A percentile compares a stretch with the other conserved stretches of the same genome.
These are phyloP conservation scores for Urophycis tenuis DNA, from an alignment of 2,797 vertebrate genomes.

Conservation along the genomic window DNA sequence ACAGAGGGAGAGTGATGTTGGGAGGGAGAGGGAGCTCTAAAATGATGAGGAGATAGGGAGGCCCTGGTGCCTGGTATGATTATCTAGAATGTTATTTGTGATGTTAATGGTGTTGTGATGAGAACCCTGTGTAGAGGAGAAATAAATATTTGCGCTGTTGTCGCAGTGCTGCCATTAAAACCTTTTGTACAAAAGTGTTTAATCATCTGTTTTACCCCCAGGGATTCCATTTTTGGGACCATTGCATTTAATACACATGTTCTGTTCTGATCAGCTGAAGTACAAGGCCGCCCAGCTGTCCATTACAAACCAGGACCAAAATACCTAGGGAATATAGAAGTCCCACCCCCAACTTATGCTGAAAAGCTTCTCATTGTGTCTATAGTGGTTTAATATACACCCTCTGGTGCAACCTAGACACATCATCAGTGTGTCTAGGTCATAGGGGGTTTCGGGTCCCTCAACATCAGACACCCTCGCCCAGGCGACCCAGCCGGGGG, in stretches of 20 bases:
- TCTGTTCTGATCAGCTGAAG: neutral
- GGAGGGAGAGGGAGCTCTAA: neutral
- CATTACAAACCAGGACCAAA: neutral
- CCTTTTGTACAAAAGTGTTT: neutral
- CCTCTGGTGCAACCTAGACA: too few species aligned
- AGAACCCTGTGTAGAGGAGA: neutral
- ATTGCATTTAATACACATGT: neutral
- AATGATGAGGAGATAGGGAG: neutral
- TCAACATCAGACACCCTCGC: too few species aligned
- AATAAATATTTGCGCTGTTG: neutral
- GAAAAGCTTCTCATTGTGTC: neutral
- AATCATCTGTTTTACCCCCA: neutral
- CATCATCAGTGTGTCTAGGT: too few species aligned
- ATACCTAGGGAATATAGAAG: neutral
- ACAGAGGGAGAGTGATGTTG: too few species aligned
- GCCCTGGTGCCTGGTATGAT: neutral
- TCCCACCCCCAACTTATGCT: neutral
- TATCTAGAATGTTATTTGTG: neutral
- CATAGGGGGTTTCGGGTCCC: too few species aligned
- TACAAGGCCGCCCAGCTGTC: neutral
- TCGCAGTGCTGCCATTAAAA: neutral
- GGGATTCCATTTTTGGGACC: neutral
- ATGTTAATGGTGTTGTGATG: neutral
- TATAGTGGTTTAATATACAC: too few species aligned
- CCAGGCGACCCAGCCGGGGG: too few species aligned